A percentile compares a stretch with the other conserved stretches of the same genome.
These are phyloP conservation scores for Eubasilissa splendida DNA, from an alignment of 2,888 invertebrate genomes.

Conservation along the genomic window DNA sequence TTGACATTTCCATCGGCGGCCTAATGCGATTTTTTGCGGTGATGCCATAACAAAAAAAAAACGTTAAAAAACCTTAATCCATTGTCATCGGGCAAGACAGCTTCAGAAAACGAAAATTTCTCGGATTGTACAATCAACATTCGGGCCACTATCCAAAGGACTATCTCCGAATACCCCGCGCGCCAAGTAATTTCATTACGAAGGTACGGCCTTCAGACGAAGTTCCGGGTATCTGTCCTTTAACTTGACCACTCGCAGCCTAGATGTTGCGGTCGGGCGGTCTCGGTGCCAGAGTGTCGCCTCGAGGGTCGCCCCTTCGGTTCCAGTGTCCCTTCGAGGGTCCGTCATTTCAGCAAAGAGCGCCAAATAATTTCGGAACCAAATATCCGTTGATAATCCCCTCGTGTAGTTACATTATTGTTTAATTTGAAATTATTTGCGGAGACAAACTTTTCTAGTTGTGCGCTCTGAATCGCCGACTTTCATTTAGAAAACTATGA, in stretches of 20 bases:
- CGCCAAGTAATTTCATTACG: background rate
- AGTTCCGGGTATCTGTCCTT: background rate
- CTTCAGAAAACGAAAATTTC: background rate
- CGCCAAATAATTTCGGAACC: background rate
- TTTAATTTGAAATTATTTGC: slow-evolving; percentile 10
- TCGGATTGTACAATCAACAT: background rate
- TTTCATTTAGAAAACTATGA: background rate
- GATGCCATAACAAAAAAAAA: background rate
- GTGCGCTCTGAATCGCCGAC: background rate
- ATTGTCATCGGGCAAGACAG: background rate
- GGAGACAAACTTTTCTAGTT: background rate
- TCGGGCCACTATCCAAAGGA: background rate
- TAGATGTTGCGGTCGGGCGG: background rate
- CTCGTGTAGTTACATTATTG: background rate
- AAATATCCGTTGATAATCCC: slow-evolving; percentile 17
- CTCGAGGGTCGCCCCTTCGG: background rate
- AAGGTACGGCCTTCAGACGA: background rate
- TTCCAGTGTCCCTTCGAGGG: background rate
- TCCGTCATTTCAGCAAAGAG: background rate
- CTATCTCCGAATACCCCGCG: background rate
- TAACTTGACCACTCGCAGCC: background rate
- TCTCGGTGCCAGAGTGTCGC: slow-evolving; percentile 16
- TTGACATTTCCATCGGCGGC: slow-evolving; percentile 50
- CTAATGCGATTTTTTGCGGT: slow-evolving; percentile 39
- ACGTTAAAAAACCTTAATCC: slow-evolving; percentile 10